Conservation (phyloP, 1,140 invertebrate genomes). For the Steinernema khuongi region DNA sequence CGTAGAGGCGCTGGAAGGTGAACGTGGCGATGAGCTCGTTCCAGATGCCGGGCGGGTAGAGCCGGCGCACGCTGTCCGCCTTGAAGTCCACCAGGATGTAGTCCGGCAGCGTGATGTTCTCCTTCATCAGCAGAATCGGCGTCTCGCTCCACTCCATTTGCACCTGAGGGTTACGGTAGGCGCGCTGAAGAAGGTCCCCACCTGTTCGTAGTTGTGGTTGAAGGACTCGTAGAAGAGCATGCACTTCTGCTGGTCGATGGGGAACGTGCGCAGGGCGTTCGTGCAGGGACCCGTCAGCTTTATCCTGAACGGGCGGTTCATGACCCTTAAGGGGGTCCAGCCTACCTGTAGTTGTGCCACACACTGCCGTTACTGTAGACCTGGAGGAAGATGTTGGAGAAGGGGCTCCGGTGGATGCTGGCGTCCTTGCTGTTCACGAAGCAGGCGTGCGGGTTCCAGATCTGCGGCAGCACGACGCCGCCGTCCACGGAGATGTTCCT, state of each 20-base stretch:
- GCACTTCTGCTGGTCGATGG: constrained; percentile 55
- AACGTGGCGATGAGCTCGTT: constrained; percentile 58
- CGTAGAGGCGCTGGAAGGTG: constrained; percentile 53
- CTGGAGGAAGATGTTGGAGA: constrained; percentile 57
- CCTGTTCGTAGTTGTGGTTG: constrained; percentile 54
- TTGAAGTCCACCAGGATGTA: constrained; percentile 57
- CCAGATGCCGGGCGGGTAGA: constrained; percentile 56
- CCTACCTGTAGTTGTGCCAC: constrained; percentile 51
- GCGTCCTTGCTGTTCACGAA: constrained; percentile 58
- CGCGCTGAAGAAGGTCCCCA: background rate
- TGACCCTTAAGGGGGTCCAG: background rate
- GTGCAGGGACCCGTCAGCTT: constrained; percentile 57
- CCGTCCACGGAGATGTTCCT: constrained; percentile 59
- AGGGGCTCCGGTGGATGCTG: constrained; percentile 50
- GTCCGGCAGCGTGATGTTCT: constrained; percentile 54
- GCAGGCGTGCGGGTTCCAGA: constrained; percentile 57
- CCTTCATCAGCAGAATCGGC: constrained; percentile 53
- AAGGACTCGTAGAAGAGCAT: constrained; percentile 59
- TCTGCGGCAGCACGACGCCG: constrained; percentile 49
- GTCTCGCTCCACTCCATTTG: constrained; percentile 54
- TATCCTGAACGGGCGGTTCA: constrained; percentile 38
- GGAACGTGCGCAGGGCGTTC: constrained; percentile 52
- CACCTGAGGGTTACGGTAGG: constrained; percentile 41
- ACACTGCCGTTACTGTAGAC: constrained; percentile 48
- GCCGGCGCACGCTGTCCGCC: constrained; percentile 34